phyloP scores from a whole-genome alignment of 2,888 invertebrate genomes.

The Lithophane socia region DNA sequence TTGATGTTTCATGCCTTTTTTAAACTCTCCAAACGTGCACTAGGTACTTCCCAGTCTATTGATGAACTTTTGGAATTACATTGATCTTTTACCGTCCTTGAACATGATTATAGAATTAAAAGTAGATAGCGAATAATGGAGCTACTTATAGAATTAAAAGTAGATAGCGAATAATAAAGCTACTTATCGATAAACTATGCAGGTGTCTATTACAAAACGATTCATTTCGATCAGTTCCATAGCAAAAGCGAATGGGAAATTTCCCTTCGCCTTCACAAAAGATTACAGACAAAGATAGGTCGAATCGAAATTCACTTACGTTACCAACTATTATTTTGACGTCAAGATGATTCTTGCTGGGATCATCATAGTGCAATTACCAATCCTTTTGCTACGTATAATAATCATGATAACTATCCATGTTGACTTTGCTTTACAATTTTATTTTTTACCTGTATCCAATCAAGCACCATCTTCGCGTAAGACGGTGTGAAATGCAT shows the following conservation, averaged over 20 bases:
- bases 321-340: background rate
- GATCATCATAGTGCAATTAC: background rate
- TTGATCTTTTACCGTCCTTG: slow-evolving; percentile 10
- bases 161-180: background rate
- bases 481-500: slow-evolving; percentile 95
- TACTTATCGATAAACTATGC: slow-evolving; percentile 4
- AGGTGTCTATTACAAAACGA: background rate
- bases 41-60: background rate
- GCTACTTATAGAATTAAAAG: background rate
- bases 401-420: background rate
- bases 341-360: background rate
- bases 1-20: background rate
- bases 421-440: background rate
- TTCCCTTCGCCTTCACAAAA: background rate
- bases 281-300: background rate
- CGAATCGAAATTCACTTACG: background rate
- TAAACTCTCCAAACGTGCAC: background rate
- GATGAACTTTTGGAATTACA: background rate
- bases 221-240: no score
- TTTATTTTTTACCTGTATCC: slow-evolving; percentile 91
- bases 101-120: background rate
- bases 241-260: background rate
- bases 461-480: slow-evolving; percentile 93
- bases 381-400: background rate
- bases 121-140: background rate